phyloP scores from a whole-genome alignment of 30 jellyfish, hydroid and myxozoan genomes.

The Turritopsis dohrnii region DNA sequence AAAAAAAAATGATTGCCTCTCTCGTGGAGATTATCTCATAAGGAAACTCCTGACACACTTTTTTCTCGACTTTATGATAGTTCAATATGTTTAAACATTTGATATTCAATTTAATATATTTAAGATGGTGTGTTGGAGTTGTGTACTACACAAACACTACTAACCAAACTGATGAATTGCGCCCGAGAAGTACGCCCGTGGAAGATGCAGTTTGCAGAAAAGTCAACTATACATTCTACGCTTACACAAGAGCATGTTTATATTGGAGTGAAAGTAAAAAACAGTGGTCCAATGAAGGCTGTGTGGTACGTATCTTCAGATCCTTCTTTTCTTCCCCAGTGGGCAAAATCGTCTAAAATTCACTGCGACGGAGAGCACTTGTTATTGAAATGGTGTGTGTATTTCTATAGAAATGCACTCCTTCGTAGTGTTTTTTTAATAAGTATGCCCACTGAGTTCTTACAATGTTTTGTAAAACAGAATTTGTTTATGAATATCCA shows the following conservation, averaged over 20 bases:
- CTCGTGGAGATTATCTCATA: too few relatives aligned
- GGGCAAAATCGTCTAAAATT: too few relatives aligned
- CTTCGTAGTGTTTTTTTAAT: not conserved
- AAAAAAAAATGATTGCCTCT: too few relatives aligned
- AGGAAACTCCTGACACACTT: too few relatives aligned
- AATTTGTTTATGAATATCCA: not conserved
- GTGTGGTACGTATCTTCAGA: slow-evolving; percentile 22
- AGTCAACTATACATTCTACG: slow-evolving; percentile 43
- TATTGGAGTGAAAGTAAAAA: slow-evolving; percentile 47
- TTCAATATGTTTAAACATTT: not conserved
- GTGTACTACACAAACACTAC: slow-evolving; percentile 6
- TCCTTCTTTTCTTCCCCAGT: not conserved
- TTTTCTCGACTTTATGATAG: too few relatives aligned
- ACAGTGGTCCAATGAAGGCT: slow-evolving; percentile 42
- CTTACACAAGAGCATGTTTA: slow-evolving; percentile 57
- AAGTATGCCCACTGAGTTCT: not conserved
- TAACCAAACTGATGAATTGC: not conserved
- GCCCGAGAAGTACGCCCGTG: not conserved
- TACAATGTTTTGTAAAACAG: not conserved
- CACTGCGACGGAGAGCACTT: too few relatives aligned
- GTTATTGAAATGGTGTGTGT: too few relatives aligned
- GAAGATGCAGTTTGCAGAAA: not conserved
- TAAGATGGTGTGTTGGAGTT: slow-evolving; percentile 15
- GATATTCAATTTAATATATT: not conserved
- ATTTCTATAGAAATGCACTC: too few relatives aligned